Base-by-base conservation (phyloP, 2,888 invertebrate species). In the Apocheima hispidaria region DNA sequence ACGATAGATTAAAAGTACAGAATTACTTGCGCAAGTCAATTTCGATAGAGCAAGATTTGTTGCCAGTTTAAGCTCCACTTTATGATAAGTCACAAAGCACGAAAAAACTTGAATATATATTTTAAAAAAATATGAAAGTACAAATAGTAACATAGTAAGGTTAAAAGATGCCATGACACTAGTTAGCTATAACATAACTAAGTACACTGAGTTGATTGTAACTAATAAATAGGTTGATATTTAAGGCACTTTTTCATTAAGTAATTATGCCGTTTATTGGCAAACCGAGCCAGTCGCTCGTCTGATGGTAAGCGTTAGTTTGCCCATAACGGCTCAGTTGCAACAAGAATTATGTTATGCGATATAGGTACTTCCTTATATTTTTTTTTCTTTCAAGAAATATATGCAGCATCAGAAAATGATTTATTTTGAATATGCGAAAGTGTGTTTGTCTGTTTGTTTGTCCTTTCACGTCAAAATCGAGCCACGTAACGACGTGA, bases 111-210 rank as follows among this genome's bases (percentile, higher is more conserved):
- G 59, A 73, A 65, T 54, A 40, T 66, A 69, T 74, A 59, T 66
- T 35, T 43, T 50, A 68, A 66, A 72, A 68, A 74, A 73, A 76
- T 71, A 71, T 26, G 5, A 62, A 79, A 87, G 88, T 88, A 88
- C 87, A 87, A 88, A 88, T 78, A 50, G 77, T 75, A 75, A 74
- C 76, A 63, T 78, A 78, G 74, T 75, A 70, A 61, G 35, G 73
- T 51, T n/a, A 73, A 78, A 74, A 74, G 82, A 83, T 87, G 88
- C 88, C 88, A 88, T 88, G 83, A 81, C 61, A 61, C 61, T 49
- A 46, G 30, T 14, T 40, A 53, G 36, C 33, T 41, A 2, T 48
- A 48, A 12, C 33, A 2, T 48, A 48, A 12, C 33, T 36, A 33
- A 9, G 33, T 28, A 20, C 36, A 60, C 49, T 12, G 14, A 49